These are phyloP conservation scores for Brachyistius frenatus DNA, from an alignment of 2,113 vertebrate genomes.

Conservation along the genomic window DNA sequence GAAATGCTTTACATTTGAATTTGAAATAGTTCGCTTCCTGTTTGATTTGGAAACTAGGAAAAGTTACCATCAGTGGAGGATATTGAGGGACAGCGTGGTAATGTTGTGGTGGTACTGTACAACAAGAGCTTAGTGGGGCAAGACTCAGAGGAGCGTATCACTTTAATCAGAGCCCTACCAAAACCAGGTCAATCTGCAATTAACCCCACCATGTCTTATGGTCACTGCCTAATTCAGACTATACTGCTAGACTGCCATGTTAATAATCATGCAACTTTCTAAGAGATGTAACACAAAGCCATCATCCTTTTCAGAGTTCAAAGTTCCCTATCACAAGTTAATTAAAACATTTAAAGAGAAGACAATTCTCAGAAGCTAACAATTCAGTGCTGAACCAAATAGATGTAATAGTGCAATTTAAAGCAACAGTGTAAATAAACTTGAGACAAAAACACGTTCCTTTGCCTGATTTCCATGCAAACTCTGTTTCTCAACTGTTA, in stretches of 20 bases:
- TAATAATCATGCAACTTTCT: background rate
- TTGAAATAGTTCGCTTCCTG: no score
- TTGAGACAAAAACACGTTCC: background rate
- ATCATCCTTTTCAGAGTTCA: background rate
- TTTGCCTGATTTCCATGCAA: background rate
- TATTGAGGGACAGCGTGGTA: slow-evolving; percentile 7
- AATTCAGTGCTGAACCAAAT: background rate
- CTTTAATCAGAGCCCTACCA: slow-evolving; percentile 61
- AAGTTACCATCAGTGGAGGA: background rate
- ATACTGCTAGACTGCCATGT: slow-evolving; percentile 4
- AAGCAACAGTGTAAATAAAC: background rate
- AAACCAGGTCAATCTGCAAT: slow-evolving; percentile 76
- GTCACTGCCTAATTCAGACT: slow-evolving; percentile 50
- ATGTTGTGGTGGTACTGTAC: slow-evolving; percentile 24
- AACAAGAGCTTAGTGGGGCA: slow-evolving; percentile 45
- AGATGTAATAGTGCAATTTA: background rate
- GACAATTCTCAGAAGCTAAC: background rate
- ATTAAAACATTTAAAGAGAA: background rate
- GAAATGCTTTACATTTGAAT: background rate
- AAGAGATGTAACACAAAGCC: background rate
- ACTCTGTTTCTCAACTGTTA: background rate
- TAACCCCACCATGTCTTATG: slow-evolving; percentile 57
- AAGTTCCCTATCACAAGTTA: background rate
- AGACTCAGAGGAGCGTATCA: slow-evolving; percentile 46
- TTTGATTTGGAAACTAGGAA: background rate